Base-by-base conservation (phyloP, 1,140 invertebrate genomes). In the Penaeus indicus region DNA sequence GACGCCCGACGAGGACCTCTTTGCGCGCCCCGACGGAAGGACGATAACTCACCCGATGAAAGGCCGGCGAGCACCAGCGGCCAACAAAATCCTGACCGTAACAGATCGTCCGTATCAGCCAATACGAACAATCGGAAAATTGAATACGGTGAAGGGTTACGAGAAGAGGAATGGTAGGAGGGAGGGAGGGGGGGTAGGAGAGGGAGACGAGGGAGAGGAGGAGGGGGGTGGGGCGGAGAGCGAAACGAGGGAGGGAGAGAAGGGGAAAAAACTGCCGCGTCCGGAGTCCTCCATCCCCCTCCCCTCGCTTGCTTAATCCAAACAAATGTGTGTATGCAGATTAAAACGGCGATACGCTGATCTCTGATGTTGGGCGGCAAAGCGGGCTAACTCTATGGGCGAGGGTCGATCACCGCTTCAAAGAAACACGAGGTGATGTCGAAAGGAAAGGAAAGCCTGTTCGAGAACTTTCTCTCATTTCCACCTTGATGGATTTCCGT, bases 291-390 rank as follows among this genome's bases (percentile, higher is more conserved):
- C 32, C 77, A n/a, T 61, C 42, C 77, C 54, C 77, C 38, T 77
- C 47, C 77, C 85, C 85, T 72, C 85, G 78, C 85, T 86, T 67
- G 85, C 77, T 54, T 86, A 86, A 86, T 86, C 85, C 85, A 86
- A 86, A 86, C 85, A 86, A 86, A 86, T 86, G 85, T 60, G 85
- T 86, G 77, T 86, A 86, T 86, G 85, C 85, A 86, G 85, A 86
- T 86, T 86, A 86, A 86, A 86, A 80, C 69, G 85, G 61, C 77
- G 85, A 86, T 86, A 80, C 85, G 85, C 77, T 86, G 85, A 86
- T 86, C 85, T 86, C n/a, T 86, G 85, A 64, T 62, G 85, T 64
- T 85, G 84, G 16, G 85, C 13, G 75, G 75, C 62, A 79, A 22
- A 80, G 77, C 27, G 75, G 83, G 69, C 85, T 19, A 78, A n/a